phyloP scores from a whole-genome alignment of 2,797 vertebrate genomes.

The Takifugu rubripes region DNA sequence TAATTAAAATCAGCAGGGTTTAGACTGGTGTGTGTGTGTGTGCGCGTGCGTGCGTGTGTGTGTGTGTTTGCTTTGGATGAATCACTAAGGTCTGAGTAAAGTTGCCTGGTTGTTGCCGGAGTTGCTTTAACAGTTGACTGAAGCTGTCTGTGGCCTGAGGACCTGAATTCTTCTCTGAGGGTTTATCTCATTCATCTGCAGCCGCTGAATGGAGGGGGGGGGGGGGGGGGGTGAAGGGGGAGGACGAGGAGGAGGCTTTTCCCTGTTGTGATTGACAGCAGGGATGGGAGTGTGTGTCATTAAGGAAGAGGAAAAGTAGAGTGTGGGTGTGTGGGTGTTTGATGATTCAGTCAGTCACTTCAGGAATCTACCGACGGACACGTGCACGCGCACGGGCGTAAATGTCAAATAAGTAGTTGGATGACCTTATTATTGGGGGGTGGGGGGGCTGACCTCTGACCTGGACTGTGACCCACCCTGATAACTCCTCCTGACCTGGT shows the following conservation, averaged over 20 bases:
- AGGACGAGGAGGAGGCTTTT: not conserved
- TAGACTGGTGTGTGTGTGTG: constrained; percentile 13
- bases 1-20: constrained; percentile 58
- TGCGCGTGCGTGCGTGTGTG: constrained; percentile 1
- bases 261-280: constrained; percentile 3
- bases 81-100: not conserved
- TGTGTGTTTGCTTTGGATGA: not conserved
- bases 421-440: not conserved
- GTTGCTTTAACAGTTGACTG: not conserved
- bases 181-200: not conserved
- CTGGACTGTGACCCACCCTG: constrained; percentile 25
- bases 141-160: constrained; percentile 6
- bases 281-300: not conserved
- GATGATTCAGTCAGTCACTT: too few relatives aligned
- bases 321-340: too few relatives aligned
- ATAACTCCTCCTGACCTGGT: constrained; percentile 43
- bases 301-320: too few relatives aligned
- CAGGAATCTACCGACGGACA: too few relatives aligned
- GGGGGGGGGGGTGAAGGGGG: not conserved
- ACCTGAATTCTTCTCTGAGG: constrained; percentile 13
- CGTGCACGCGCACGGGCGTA: too few relatives aligned
- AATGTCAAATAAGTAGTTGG: too few relatives aligned
- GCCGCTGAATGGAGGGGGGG: constrained; percentile 1
- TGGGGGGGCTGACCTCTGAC: constrained; percentile 23
- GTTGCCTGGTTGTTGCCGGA: not conserved